Evolutionary conservation across 1,140 invertebrate species (phyloP).

Genomic region (Micrasema longulum): DNA sequence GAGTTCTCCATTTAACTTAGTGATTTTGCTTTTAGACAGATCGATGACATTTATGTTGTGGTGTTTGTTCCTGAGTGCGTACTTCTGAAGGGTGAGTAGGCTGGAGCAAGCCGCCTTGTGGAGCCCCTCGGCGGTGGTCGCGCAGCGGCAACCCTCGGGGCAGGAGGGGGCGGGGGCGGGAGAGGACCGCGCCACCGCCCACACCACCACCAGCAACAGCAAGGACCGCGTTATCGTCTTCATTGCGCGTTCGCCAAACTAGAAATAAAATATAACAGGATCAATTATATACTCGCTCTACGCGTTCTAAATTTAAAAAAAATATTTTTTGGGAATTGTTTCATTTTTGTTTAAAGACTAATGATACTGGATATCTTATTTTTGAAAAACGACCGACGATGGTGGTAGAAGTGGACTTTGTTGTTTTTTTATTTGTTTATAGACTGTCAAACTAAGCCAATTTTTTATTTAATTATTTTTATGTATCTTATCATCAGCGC

Average conservation of each 20-base stretch:
- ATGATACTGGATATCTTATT: no score
- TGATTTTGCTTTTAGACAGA: conserved; percentile 70
- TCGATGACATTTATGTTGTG: conserved; percentile 69
- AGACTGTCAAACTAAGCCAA: no score
- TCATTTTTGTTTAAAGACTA: no score
- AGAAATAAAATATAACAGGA: conserved; percentile 29
- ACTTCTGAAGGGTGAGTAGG: conserved; percentile 63
- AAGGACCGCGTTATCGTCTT: conserved; percentile 8
- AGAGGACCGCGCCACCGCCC: not conserved
- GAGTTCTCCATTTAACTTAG: conserved; percentile 67
- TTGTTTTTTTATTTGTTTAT: no score
- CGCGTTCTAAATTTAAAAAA: no score
- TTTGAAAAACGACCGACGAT: no score
- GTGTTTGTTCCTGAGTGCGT: conserved; percentile 64
- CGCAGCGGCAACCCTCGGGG: conserved; percentile 36
- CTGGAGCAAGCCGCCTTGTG: conserved; percentile 57
- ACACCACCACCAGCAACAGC: conserved; percentile 24
- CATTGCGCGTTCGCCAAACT: conserved; percentile 47
- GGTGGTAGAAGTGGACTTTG: no score
- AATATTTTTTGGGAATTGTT: no score
- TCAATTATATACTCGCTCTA: no score
- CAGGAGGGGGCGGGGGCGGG: not conserved
- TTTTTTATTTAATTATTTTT: no score
- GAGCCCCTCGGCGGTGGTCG: conserved; percentile 45
- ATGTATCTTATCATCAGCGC: no score